Conservation (phyloP, 2,113 vertebrate genomes). For the Megaleporinus macrocephalus region DNA sequence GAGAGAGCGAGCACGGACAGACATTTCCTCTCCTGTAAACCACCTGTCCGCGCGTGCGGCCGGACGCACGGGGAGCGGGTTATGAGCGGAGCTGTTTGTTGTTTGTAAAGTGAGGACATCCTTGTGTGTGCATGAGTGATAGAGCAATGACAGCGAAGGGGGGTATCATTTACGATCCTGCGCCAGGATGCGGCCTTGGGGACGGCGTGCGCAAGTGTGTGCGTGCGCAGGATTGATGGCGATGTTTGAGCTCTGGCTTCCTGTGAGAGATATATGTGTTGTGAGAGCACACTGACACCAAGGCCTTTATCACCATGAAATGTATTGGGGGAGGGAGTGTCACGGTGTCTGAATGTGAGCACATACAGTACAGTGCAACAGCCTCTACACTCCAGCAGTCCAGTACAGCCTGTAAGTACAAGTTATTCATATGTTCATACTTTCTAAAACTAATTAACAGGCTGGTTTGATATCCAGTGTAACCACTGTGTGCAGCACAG, state of each 20-base stretch:
- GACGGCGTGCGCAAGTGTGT: not conserved
- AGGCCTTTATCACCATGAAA: slow-evolving; percentile 49
- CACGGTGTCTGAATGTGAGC: not conserved
- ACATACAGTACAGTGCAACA: no score
- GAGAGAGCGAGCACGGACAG: slow-evolving; percentile 20
- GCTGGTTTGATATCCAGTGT: no score
- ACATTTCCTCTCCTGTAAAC: slow-evolving; percentile 42
- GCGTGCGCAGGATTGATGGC: slow-evolving; percentile 15
- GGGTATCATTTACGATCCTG: not conserved
- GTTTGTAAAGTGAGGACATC: slow-evolving; percentile 40
- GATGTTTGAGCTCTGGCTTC: slow-evolving; percentile 48
- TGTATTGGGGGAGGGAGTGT: slow-evolving; percentile 23
- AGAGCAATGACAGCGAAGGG: not conserved
- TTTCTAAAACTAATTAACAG: no score
- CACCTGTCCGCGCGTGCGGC: slow-evolving; percentile 7
- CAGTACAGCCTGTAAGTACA: no score
- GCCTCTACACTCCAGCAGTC: no score
- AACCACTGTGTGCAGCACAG: no score
- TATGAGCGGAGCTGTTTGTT: slow-evolving; percentile 30
- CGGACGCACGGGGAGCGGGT: slow-evolving; percentile 23
- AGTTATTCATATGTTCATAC: no score
- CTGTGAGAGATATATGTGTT: slow-evolving; percentile 52
- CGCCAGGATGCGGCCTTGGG: slow-evolving; percentile 34
- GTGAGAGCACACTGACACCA: slow-evolving; percentile 42
- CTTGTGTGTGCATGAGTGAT: slow-evolving; percentile 28